A percentile compares a stretch with the other conserved stretches of the same genome.
Conservation (phyloP, 2,113 vertebrate species). For the Tychaedon coryphoeus region DNA sequence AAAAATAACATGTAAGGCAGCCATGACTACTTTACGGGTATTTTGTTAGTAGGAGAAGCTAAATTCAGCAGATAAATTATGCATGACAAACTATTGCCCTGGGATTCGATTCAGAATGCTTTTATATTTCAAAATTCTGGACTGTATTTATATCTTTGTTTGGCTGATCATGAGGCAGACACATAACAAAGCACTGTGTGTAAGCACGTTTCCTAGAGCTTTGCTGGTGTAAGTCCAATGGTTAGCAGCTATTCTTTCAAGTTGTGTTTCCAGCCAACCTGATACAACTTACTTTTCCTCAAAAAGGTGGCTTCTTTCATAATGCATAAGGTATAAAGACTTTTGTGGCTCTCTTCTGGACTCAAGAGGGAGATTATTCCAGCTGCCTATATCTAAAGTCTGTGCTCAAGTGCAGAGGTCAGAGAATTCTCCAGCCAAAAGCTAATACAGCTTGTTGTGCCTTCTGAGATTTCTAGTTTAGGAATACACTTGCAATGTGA, state of each 20-base stretch:
- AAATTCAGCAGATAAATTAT: slow-evolving; percentile 43
- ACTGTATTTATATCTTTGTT: slow-evolving; percentile 22
- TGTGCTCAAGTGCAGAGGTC: slow-evolving; percentile 45
- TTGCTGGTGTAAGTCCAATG: neutral
- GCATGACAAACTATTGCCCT: slow-evolving; percentile 48
- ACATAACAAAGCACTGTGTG: neutral
- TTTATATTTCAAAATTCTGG: neutral
- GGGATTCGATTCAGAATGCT: slow-evolving; percentile 3
- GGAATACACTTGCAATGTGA: slow-evolving; percentile 28
- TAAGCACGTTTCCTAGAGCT: neutral
- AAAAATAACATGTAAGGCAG: neutral
- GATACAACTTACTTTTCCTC: slow-evolving; percentile 15
- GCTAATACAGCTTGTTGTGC: slow-evolving; percentile 20
- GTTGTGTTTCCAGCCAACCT: slow-evolving; percentile 27
- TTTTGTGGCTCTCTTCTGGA: slow-evolving; percentile 28
- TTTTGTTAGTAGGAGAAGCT: slow-evolving; percentile 13
- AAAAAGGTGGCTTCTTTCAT: slow-evolving; percentile 44
- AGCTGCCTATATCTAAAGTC: slow-evolving; percentile 22
- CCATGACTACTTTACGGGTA: neutral
- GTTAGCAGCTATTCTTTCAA: neutral
- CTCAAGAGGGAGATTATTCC: slow-evolving; percentile 41
- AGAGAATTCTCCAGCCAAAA: slow-evolving; percentile 49
- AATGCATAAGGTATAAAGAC: slow-evolving; percentile 41
- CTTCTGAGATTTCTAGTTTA: slow-evolving; percentile 20
- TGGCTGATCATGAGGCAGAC: neutral